Base-by-base conservation (phyloP, 2,888 invertebrate species). In the Diabrotica balteata region DNA sequence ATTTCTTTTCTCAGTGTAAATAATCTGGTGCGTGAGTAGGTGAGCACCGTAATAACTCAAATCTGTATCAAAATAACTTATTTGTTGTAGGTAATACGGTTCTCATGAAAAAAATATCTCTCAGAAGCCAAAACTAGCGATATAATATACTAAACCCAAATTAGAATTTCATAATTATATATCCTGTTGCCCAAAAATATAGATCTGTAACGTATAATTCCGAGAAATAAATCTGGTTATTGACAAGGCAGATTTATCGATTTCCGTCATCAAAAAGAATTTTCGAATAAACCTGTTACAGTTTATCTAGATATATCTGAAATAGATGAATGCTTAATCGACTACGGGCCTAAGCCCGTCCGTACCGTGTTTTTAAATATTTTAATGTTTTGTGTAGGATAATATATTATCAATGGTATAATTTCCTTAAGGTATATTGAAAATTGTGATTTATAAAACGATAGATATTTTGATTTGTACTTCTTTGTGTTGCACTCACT, bases 211-310 rank as follows among this genome's bases (percentile, higher is more conserved):
- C 72, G 47, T 71, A 66, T 71, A 68, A 71, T 72, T 72, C 72
- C 52, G 51, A 71, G 68, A 71, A 72, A 71, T 67, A 70, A 69
- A 70, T 70, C 70, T 67, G 67, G 58, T 54, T 63, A 72, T 72
- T 70, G 70, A 70, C 72, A 72, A 70, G 72, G 59, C 59, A 62
- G 69, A 72, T 72, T 71, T 71, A 72, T 71, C 67, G 72, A 63
- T 72, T 70, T 70, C 69, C 72, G 66, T 68, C 68, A 67, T 59
- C 65, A n/a, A 22, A 69, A 65, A 67, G 65, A 63, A 59, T 53
- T 64, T 71, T 67, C 46, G 66, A 60, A 65, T 70, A 66, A 66
- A 68, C 66, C 68, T 70, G 64, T 60, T 68, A 68, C 60, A 58
- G 54, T 63, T 70, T 67, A 70, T 70, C 70, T 64, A 64, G 46